phyloP scores from a whole-genome alignment of 1,140 invertebrate species.

The Sitobion miscanthi region DNA sequence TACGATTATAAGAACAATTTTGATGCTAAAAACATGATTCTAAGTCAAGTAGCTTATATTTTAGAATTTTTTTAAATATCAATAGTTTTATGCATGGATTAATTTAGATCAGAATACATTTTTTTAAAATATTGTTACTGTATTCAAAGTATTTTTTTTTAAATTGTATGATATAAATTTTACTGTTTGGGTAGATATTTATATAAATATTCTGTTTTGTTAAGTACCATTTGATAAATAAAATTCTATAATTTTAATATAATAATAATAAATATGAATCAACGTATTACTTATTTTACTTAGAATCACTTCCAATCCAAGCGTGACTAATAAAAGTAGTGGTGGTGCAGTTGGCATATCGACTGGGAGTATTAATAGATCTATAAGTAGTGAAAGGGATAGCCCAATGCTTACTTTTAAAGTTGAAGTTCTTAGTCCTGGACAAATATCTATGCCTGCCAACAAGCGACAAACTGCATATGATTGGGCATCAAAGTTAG shows the following conservation, averaged over 20 bases:
- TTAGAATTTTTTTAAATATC: too few relatives aligned
- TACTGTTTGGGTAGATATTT: too few relatives aligned
- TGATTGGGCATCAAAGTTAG: slow-evolving; percentile 68
- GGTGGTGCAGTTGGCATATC: slow-evolving; percentile 84
- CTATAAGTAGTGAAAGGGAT: slow-evolving; percentile 76
- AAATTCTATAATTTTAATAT: background rate
- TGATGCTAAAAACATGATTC: too few relatives aligned
- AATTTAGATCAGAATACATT: too few relatives aligned
- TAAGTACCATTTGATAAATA: background rate
- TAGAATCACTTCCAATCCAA: slow-evolving; percentile 90
- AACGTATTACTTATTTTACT: slow-evolving; percentile 48
- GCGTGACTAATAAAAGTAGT: slow-evolving; percentile 87
- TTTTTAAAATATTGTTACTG: too few relatives aligned
- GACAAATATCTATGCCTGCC: slow-evolving; percentile 60
- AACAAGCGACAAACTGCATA: slow-evolving; percentile 77
- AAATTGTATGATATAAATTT: too few relatives aligned
- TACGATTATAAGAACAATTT: too few relatives aligned
- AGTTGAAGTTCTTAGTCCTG: slow-evolving; percentile 78
- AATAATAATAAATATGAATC: background rate
- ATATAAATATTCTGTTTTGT: too few relatives aligned
- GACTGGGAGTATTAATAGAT: slow-evolving; percentile 87
- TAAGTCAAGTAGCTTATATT: too few relatives aligned
- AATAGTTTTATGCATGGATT: too few relatives aligned
- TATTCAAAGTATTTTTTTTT: too few relatives aligned
- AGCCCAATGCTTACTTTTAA: slow-evolving; percentile 91